A percentile compares a stretch with the other conserved stretches of the same genome.
Conservation (phyloP, 2,888 invertebrate species). For the Sesia bembeciformis region DNA sequence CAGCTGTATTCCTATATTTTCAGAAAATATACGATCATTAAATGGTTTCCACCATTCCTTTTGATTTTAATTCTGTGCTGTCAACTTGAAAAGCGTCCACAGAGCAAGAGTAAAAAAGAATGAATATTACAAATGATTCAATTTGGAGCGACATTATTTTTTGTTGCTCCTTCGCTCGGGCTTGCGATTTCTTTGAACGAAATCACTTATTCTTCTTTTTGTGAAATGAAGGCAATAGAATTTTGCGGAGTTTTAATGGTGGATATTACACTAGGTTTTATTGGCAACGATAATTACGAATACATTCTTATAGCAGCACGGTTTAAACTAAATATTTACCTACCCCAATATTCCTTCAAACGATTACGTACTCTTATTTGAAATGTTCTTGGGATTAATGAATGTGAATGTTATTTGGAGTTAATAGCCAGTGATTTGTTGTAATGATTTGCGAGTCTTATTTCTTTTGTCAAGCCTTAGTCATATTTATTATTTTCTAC, state of each 20-base stretch:
- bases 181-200: slow-evolving; percentile 43
- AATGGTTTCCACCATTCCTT: slow-evolving; percentile 11
- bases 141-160: slow-evolving; percentile 58
- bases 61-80: slow-evolving; percentile 11
- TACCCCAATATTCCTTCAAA: too few relatives aligned
- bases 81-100: slow-evolving; percentile 32
- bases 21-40: background rate
- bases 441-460: too few relatives aligned
- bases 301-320: too few relatives aligned
- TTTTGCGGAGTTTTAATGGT: slow-evolving; percentile 25
- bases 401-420: too few relatives aligned
- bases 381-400: too few relatives aligned
- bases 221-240: slow-evolving; percentile 38
- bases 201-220: slow-evolving; percentile 47
- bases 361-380: too few relatives aligned
- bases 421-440: too few relatives aligned
- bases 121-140: slow-evolving; percentile 67
- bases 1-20: too few relatives aligned
- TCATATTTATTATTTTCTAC: too few relatives aligned
- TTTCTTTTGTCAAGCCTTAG: too few relatives aligned
- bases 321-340: too few relatives aligned
- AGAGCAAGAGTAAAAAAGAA: slow-evolving; percentile 50
- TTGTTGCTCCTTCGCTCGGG: slow-evolving; percentile 32
- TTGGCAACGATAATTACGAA: background rate
- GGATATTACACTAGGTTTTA: slow-evolving; percentile 3